Conservation (phyloP, 2,888 invertebrate species). For the Parthenolecanium corni region DNA sequence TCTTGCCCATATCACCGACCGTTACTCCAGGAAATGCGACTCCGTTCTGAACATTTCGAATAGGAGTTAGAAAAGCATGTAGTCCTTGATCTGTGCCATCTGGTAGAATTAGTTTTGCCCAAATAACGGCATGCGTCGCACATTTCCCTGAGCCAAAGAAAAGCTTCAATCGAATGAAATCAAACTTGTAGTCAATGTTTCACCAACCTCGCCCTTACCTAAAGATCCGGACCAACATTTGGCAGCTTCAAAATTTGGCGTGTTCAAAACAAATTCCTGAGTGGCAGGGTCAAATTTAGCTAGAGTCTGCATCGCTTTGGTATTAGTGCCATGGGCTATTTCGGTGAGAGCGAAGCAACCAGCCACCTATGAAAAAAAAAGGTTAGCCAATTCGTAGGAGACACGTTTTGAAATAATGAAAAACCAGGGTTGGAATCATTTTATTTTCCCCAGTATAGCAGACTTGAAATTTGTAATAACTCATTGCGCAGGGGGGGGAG, state of each 20-base stretch:
- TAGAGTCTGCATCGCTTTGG: constrained; percentile 77
- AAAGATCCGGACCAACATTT: constrained; percentile 95
- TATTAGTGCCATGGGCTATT: constrained; percentile 88
- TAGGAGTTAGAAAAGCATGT: constrained; percentile 77
- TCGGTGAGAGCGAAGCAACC: constrained; percentile 87
- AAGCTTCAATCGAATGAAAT: not conserved
- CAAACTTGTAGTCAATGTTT: not conserved
- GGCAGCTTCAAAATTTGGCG: constrained; percentile 87
- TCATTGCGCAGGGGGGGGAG: too few species aligned
- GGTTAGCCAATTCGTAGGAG: too few species aligned
- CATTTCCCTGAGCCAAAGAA: constrained; percentile 52
- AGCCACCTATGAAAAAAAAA: constrained; percentile 41
- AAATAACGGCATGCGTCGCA: constrained; percentile 76
- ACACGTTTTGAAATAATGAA: too few species aligned
- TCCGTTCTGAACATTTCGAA: constrained; percentile 62
- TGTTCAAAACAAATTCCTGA: constrained; percentile 73
- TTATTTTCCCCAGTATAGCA: too few species aligned
- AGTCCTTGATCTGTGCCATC: constrained; percentile 71
- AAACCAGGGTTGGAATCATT: too few species aligned
- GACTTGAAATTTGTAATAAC: too few species aligned
- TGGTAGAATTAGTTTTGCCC: constrained; percentile 72
- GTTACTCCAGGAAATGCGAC: constrained; percentile 63
- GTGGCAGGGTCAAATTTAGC: constrained; percentile 70
- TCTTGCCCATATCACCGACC: constrained; percentile 87
- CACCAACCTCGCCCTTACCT: constrained; percentile 44